Base-by-base conservation (phyloP, 2,113 vertebrate species). In the Pelodiscus sinensis region DNA sequence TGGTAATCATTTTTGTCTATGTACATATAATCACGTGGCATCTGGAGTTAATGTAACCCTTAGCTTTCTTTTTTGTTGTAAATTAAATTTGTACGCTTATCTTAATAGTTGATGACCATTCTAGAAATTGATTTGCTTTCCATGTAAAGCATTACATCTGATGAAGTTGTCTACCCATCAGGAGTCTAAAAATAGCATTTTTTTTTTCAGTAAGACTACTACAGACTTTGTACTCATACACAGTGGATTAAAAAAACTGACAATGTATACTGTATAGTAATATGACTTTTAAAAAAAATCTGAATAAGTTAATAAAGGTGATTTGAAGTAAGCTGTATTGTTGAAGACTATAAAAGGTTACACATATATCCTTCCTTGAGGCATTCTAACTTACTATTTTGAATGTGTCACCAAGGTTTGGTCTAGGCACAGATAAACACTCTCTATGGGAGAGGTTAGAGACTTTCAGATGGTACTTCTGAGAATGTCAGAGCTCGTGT, bases 301-400 rank as follows among this genome's bases (percentile, higher is more conserved):
- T 38, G 4, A 38, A 71, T 83, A 94, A 65, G 51, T 51, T 85
- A 97, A 97, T 96, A 96, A 97, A 97, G 90, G 4, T 87, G 89
- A 71, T 90, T 93, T 92, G 95, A 96, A 96, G 60, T 77, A 84
- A 94, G 81, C 73, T 78, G 85, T 21, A 38, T 92, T 65, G 86
- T 60, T 85, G 78, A 81, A 88, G 88, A 94, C 31, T 82, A 52
- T 21, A 57, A 80, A 58, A 90, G 65, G 11, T 9, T 86, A n/a
- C 19, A 83, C 58, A 29, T 55, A 54, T 68, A 22, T 4, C 3
- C 29, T 92, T 56, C 60, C 57, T 81, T 81, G 73, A 84, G 13
- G 13, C 73, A 56, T 2, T 2, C 85, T n/a, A 5, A n/a, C 56
- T 38, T 71, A 85, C 38, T 79, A 86, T 85, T 81, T 84, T 82